Evolutionary conservation across 2,888 invertebrate genomes (phyloP).

Genomic region (Halictus ligatus): DNA sequence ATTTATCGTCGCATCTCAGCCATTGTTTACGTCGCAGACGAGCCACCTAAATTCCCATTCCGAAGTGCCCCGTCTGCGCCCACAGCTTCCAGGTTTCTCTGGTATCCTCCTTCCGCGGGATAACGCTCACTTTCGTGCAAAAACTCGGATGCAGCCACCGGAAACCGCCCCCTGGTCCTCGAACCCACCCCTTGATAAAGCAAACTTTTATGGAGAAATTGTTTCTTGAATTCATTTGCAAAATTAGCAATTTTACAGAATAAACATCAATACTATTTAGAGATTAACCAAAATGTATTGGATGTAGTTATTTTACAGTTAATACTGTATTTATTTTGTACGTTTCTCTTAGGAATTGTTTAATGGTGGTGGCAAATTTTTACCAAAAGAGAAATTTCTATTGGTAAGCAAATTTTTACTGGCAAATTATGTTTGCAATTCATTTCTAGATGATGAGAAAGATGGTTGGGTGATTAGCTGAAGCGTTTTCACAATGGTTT

Average conservation of each 20-base stretch:
- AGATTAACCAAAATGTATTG: background rate
- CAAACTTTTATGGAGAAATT: background rate
- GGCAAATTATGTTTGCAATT: too few relatives aligned
- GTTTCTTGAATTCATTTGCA: background rate
- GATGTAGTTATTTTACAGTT: background rate
- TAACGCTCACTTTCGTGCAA: slow-evolving; percentile 29
- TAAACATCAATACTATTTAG: background rate
- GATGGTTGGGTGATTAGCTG: too few relatives aligned
- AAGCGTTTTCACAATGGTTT: too few relatives aligned
- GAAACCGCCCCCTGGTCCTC: background rate
- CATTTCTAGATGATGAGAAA: too few relatives aligned
- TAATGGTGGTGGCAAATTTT: background rate
- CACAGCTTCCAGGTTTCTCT: slow-evolving; percentile 29
- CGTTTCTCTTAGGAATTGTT: too few relatives aligned
- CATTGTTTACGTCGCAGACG: slow-evolving; percentile 74
- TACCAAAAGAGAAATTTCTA: too few relatives aligned
- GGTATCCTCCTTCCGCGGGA: slow-evolving; percentile 37
- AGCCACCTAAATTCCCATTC: slow-evolving; percentile 67
- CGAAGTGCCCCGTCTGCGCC: slow-evolving; percentile 66
- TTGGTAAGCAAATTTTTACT: too few relatives aligned
- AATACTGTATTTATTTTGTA: background rate
- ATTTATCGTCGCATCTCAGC: slow-evolving; percentile 74
- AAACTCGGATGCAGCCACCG: background rate
- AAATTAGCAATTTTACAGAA: background rate
- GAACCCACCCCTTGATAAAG: background rate